Base-by-base conservation (phyloP, 2,113 vertebrate species). In the Megaceryle torquata region DNA sequence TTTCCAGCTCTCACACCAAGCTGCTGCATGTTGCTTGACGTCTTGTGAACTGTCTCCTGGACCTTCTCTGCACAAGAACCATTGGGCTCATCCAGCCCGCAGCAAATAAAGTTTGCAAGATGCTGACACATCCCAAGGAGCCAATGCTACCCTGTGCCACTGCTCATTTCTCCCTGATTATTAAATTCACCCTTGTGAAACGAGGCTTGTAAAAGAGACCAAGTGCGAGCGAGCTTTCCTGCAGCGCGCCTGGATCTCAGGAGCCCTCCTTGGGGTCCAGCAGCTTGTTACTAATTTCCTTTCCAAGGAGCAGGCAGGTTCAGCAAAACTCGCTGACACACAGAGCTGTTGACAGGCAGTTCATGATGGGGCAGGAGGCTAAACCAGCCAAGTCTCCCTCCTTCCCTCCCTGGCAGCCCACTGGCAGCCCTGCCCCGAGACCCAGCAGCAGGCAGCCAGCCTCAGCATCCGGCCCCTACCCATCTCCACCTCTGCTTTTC, bases 1-100 rank as follows among this genome's bases (percentile, higher is more conserved):
- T 19, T 48, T 35, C 68, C 46, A 83, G 0, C 46, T 63, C 60
- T 24, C 56, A 10, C 22, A 19, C 1, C 0, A 1, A 88, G 64
- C 22, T 31, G 50, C n/a, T 41, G 24, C 5, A 18, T 21, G 13
- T 24, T 35, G 20, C 26, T 21, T 11, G n/a, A 51, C 5, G 26
- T 20, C 3, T 51, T 24, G 3, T 7, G 60, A 67, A 20, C 21
- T 3, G 2, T 28, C 5, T 24, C 74, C 71, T 18, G 50, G 37
- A 51, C 37, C 8, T 54, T 39, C 51, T 65, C 61, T 5, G 15
- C 31, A 50, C 54, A 2, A 44, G 65, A 61, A 18, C 65, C 46
- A 53, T 3, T 29, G n/a, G 13, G 51, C 33, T 91, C 69, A 68
- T 13, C 80, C 83, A 67, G 54, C 63, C 78, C 8, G 0, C 43